phyloP scores from a whole-genome alignment of 1,140 invertebrate species.

The Drosophila kikkawai region DNA sequence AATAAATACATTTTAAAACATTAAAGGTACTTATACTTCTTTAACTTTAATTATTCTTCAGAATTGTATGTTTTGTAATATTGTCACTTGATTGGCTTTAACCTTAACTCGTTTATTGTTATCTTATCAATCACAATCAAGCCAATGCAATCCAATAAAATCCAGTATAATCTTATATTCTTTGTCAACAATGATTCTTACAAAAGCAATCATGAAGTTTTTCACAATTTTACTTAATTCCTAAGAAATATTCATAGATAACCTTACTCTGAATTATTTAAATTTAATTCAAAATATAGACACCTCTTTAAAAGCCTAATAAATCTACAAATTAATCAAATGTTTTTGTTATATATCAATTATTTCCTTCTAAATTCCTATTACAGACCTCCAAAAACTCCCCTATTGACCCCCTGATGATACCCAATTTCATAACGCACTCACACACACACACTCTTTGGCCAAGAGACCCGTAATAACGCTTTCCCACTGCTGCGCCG shows the following conservation, averaged over 20 bases:
- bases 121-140: constrained; percentile 5
- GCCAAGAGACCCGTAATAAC: constrained; percentile 6
- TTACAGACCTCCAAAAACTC: too few relatives aligned
- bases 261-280: not conserved
- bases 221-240: not conserved
- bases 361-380: not conserved
- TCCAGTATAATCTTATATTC: constrained; percentile 3
- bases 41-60: too few relatives aligned
- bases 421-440: constrained; percentile 38
- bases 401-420: not conserved
- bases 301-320: not conserved
- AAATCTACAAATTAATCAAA: not conserved
- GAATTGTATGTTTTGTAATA: not conserved
- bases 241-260: not conserved
- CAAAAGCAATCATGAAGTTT: not conserved
- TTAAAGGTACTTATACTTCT: too few relatives aligned
- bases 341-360: not conserved
- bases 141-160: not conserved
- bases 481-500: constrained; percentile 33
- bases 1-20: not conserved
- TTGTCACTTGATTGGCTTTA: not conserved
- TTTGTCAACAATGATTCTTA: constrained; percentile 1
- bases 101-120: not conserved
- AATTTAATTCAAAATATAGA: not conserved
- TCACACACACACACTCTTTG: not conserved